A percentile compares a stretch with the other conserved stretches of the same genome.
phyloP scores from a whole-genome alignment of 2,888 invertebrate species.

The Cryptus viduatorius region DNA sequence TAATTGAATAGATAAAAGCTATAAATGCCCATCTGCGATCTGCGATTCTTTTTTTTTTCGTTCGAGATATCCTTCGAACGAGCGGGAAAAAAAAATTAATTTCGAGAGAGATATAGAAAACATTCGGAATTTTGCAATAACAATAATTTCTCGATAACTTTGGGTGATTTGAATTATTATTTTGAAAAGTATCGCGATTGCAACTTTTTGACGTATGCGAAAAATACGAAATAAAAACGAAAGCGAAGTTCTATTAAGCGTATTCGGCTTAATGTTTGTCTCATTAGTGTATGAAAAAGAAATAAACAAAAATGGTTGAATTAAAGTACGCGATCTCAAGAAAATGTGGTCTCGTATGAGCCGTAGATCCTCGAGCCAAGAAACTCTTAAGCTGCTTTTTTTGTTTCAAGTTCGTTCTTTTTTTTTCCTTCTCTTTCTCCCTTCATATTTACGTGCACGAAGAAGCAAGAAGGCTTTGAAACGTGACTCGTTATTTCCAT shows the following conservation, averaged over 20 bases:
- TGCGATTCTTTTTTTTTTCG: neutral
- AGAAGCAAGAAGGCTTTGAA: conserved; percentile 26
- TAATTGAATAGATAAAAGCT: neutral
- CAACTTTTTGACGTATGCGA: neutral
- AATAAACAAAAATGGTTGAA: neutral
- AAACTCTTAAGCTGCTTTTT: neutral
- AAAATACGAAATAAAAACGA: neutral
- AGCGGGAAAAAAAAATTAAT: neutral
- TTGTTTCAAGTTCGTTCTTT: conserved; percentile 30
- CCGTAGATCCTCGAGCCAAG: conserved; percentile 1
- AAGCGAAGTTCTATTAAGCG: neutral
- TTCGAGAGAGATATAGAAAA: neutral
- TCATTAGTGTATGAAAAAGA: neutral
- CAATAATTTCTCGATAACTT: neutral
- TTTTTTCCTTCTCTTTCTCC: conserved; percentile 17
- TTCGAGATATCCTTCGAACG: neutral
- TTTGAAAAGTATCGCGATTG: neutral
- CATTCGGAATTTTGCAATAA: neutral
- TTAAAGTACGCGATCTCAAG: conserved; percentile 17
- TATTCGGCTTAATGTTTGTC: neutral
- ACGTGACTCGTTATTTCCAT: conserved; percentile 55
- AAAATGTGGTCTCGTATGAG: neutral
- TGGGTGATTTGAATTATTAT: neutral
- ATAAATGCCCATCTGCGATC: neutral
- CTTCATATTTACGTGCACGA: conserved; percentile 28